These are phyloP conservation scores for Villa cingulata DNA, from an alignment of 2,888 invertebrate genomes.

Conservation along the genomic window DNA sequence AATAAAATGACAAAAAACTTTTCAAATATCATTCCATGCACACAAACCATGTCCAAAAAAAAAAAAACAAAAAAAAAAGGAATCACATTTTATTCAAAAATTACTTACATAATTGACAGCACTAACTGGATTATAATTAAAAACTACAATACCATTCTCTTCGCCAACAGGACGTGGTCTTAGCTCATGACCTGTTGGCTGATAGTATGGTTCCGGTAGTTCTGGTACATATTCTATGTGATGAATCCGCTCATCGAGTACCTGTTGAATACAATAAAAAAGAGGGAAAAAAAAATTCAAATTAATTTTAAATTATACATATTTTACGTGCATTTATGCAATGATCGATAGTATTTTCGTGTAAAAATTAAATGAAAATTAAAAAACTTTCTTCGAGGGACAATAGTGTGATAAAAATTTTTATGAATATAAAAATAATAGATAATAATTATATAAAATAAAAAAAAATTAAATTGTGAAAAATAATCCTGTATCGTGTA, in stretches of 20 bases:
- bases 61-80: neutral
- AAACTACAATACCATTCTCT: conserved; percentile 70
- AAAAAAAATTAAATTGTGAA: too few species aligned
- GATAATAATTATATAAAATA: too few species aligned
- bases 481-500: too few species aligned
- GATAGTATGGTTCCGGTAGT: conserved; percentile 68
- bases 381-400: too few species aligned
- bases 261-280: conserved; percentile 39
- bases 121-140: conserved; percentile 72
- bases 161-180: conserved; percentile 76
- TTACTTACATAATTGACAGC: conserved; percentile 74
- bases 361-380: too few species aligned
- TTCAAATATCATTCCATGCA: too few species aligned
- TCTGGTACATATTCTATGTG: conserved; percentile 62
- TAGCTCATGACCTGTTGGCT: conserved; percentile 60
- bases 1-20: too few species aligned
- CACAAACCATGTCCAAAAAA: too few species aligned
- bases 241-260: conserved; percentile 64
- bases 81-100: conserved; percentile 1
- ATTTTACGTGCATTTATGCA: too few species aligned
- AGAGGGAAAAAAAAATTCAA: conserved; percentile 5
- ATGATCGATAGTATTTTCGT: too few species aligned
- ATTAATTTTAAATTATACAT: conserved; percentile 4
- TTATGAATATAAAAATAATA: too few species aligned
- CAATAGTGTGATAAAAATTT: too few species aligned